Evolutionary conservation across 53 echinoderm and acorn worm species (phyloP).

Genomic region (Zoroaster sp.): DNA sequence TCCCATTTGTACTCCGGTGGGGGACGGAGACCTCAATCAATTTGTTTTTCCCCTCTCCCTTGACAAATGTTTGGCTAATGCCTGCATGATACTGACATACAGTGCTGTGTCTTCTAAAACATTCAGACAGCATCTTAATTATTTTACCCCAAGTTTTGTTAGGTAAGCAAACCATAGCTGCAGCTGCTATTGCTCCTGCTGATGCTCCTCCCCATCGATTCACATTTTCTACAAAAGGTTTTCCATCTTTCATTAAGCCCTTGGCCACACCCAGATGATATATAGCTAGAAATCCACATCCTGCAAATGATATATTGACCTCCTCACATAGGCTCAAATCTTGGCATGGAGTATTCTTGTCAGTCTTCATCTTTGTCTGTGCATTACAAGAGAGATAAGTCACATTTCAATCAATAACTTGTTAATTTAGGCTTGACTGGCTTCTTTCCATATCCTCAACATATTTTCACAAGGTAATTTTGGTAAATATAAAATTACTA

Average conservation of each 20-base stretch:
- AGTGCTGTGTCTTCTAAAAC: too few species aligned
- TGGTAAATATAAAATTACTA: too few species aligned
- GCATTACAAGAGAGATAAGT: too few species aligned
- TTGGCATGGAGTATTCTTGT: background rate
- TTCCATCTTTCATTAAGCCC: conserved; percentile 57
- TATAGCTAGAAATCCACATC: conserved; percentile 75
- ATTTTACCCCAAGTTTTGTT: conserved; percentile 64
- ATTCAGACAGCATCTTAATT: background rate
- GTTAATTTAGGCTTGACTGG: background rate
- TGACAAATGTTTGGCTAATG: too few species aligned
- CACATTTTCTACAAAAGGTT: conserved; percentile 48
- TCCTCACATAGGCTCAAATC: background rate
- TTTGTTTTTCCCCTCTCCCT: too few species aligned
- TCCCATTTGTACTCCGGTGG: too few species aligned
- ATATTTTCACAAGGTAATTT: too few species aligned
- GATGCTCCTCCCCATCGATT: conserved; percentile 75
- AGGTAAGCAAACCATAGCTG: conserved; percentile 59
- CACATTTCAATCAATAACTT: background rate
- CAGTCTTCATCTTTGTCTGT: background rate
- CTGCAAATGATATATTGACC: conserved; percentile 69
- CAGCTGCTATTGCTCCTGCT: conserved; percentile 72
- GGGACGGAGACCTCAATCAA: too few species aligned
- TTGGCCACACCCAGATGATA: conserved; percentile 74
- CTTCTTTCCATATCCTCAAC: background rate
- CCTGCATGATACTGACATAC: too few species aligned